Base-by-base conservation (phyloP, 2,113 vertebrate species). In the Charina bottae region DNA sequence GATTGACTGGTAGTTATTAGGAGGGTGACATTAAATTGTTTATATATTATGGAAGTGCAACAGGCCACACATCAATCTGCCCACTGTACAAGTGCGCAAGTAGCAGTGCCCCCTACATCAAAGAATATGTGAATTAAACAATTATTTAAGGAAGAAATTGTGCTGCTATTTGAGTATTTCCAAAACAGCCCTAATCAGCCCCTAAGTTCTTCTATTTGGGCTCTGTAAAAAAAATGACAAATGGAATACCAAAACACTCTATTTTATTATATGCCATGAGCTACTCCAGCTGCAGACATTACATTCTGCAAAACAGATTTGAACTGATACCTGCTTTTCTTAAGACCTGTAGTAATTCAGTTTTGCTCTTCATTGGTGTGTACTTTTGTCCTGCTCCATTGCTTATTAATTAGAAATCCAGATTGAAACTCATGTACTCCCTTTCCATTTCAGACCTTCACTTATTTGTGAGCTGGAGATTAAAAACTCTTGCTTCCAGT, bases 51-150 rank as follows among this genome's bases (percentile, higher is more conserved):
- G 1, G 85, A n/a, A 72, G 42, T 55, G 46, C 0, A 0, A n/a
- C 87, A 86, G 53, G 88, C 83, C 94, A 90, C n/a, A 26, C 55
- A 59, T 23, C 93, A 93, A 78, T 72, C 91, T 95, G 90, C 87
- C 94, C 17, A 0, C 68, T 91, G 90, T 56, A 85, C 33, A 93
- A 94, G 37, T 93, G 93, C 88, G 85, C 55, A 2, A 85, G 88
- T 91, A 95, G 95, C 89, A 84, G n/a, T 93, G 88, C 93, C 90
- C 88, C 88, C 62, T 94, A 6, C 92, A 93, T 93, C 92, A 92
- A 86, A 92, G 92, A 56, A 92, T 92, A 78, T 0, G 0, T 88
- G 94, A 95, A 96, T 96, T 95, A 94, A 94, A 72, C 88, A 91
- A 93, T 95, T 93, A 91, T 88, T 96, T 93, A 85, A 33, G 90